These are phyloP conservation scores for Trachelus iudaicus DNA, from an alignment of 2,888 invertebrate genomes.

Conservation along the genomic window DNA sequence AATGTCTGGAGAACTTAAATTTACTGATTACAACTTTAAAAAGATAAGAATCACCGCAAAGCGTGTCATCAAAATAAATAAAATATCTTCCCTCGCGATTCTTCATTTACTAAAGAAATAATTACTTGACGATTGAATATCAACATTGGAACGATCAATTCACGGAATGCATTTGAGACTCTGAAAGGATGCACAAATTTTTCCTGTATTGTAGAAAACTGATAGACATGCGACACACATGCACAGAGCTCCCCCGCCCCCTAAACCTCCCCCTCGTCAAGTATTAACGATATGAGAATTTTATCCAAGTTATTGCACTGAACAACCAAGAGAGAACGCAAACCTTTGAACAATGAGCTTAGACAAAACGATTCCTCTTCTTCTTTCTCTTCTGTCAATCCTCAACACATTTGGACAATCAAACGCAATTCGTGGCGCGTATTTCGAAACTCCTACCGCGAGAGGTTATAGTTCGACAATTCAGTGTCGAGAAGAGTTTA, in stretches of 20 bases:
- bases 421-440: background rate
- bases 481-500: background rate
- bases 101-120: background rate
- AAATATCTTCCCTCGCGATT: background rate
- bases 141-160: background rate
- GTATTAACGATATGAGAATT: constrained; percentile 6
- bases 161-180: background rate
- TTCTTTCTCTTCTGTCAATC: background rate
- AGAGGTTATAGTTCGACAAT: background rate
- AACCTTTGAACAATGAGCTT: background rate
- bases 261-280: background rate
- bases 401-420: background rate
- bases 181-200: background rate
- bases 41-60: background rate
- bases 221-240: constrained; percentile 64
- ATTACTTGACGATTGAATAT: background rate
- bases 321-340: background rate
- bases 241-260: constrained; percentile 46
- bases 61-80: background rate
- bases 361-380: background rate
- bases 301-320: background rate
- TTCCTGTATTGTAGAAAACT: constrained; percentile 6
- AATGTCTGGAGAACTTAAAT: background rate
- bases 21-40: background rate
- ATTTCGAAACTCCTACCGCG: background rate